These are phyloP conservation scores for Rhorus exstirpatorius DNA, from an alignment of 2,888 invertebrate species.

Conservation along the genomic window DNA sequence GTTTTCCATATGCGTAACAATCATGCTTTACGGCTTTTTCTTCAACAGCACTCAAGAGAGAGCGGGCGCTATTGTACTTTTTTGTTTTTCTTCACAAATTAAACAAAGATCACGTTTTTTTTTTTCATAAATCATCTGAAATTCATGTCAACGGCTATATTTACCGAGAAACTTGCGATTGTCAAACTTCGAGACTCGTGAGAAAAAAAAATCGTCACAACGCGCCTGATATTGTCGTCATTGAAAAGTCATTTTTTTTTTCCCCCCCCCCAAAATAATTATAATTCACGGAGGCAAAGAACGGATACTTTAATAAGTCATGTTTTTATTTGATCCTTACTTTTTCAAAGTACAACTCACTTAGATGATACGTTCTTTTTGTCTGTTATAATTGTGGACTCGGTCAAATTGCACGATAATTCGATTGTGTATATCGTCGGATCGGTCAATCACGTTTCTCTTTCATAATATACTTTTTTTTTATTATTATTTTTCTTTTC, in stretches of 20 bases:
- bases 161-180: too few relatives aligned
- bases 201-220: too few relatives aligned
- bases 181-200: too few relatives aligned
- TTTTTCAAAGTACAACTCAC: slow-evolving; percentile 63
- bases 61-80: too few relatives aligned
- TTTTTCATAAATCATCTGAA: too few relatives aligned
- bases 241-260: too few relatives aligned
- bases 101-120: too few relatives aligned
- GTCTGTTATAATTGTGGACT: slow-evolving; percentile 36
- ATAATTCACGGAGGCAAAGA: not conserved
- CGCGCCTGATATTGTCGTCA: too few relatives aligned
- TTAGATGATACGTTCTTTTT: slow-evolving; percentile 53
- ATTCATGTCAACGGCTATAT: too few relatives aligned
- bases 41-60: too few relatives aligned
- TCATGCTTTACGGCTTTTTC: not conserved
- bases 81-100: too few relatives aligned
- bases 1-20: too few relatives aligned
- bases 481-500: not conserved
- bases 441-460: slow-evolving; percentile 44
- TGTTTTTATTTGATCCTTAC: slow-evolving; percentile 57
- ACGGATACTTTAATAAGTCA: slow-evolving; percentile 36
- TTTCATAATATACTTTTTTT: not conserved
- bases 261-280: not conserved
- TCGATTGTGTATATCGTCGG: slow-evolving; percentile 42
- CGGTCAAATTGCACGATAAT: slow-evolving; percentile 63